A percentile compares a stretch with the other conserved stretches of the same genome.
These are phyloP conservation scores for Allobates femoralis DNA, from an alignment of 2,797 vertebrate genomes.

Conservation along the genomic window DNA sequence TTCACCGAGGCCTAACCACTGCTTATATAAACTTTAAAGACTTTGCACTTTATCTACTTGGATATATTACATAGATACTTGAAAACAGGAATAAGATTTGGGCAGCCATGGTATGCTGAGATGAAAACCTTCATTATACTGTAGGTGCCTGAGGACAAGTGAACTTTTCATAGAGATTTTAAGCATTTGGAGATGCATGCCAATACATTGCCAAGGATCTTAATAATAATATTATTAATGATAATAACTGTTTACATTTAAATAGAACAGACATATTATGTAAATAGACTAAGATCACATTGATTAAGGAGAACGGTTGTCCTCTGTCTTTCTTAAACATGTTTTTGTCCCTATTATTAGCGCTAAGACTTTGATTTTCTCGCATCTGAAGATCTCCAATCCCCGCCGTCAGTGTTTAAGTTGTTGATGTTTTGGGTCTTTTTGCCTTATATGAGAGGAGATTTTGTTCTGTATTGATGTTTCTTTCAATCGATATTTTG, in stretches of 20 bases:
- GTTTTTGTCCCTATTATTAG: slow-evolving; percentile 1
- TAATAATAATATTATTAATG: slow-evolving; percentile 30
- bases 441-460: slow-evolving; percentile 71
- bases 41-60: slow-evolving; percentile 62
- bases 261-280: slow-evolving; percentile 47
- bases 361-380: slow-evolving; percentile 21
- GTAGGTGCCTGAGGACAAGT: slow-evolving; percentile 47
- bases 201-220: slow-evolving; percentile 61
- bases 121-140: slow-evolving; percentile 18
- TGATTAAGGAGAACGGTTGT: slow-evolving; percentile 1
- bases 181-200: slow-evolving; percentile 44
- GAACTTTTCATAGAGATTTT: slow-evolving; percentile 1
- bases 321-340: slow-evolving; percentile 1
- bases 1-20: slow-evolving; percentile 62
- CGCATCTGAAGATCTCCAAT: slow-evolving; percentile 20
- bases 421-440: slow-evolving; percentile 39
- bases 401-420: slow-evolving; percentile 28
- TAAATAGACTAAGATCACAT: slow-evolving; percentile 26
- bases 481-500: slow-evolving; percentile 1
- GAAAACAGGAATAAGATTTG: slow-evolving; percentile 49
- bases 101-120: slow-evolving; percentile 47
- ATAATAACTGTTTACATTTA: slow-evolving; percentile 59
- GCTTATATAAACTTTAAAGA: slow-evolving; percentile 50
- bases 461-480: slow-evolving; percentile 16
- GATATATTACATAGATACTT: slow-evolving; percentile 57